These are phyloP conservation scores for Drosophila nigricruria DNA, from an alignment of 2,888 invertebrate species.

Conservation along the genomic window DNA sequence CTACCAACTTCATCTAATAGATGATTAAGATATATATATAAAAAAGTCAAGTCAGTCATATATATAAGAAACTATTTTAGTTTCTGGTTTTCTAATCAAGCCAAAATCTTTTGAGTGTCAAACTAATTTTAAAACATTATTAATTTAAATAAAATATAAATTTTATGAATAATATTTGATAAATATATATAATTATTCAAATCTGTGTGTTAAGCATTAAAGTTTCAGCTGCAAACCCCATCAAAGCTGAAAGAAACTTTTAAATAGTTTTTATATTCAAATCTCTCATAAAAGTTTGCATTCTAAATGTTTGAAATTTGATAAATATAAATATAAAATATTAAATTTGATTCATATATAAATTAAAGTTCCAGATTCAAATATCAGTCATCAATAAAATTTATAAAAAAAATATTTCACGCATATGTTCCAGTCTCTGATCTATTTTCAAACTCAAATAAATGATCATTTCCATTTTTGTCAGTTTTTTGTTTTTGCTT, in stretches of 20 bases:
- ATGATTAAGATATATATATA: neutral
- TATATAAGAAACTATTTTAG: neutral
- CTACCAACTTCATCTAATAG: neutral
- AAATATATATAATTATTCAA: neutral
- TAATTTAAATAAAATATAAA: neutral
- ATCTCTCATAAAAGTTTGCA: neutral
- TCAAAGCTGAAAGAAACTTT: neutral
- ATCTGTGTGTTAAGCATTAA: too few species aligned
- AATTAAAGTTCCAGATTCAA: neutral
- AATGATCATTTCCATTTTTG: neutral
- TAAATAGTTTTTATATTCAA: neutral
- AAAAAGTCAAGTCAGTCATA: too few species aligned
- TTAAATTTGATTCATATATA: neutral
- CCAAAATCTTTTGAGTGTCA: neutral
- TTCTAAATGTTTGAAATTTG: neutral
- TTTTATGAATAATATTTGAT: neutral
- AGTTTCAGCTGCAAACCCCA: neutral
- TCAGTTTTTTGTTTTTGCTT: constrained; percentile 42
- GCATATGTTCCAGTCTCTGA: constrained; percentile 1
- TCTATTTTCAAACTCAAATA: constrained; percentile 1
- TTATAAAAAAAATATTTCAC: neutral
- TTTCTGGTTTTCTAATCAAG: neutral
- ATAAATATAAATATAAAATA: neutral
- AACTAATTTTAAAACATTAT: neutral
- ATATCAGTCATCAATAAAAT: neutral